Evolutionary conservation across 2,113 vertebrate species (phyloP).

Genomic region (Henicopernis longicauda): DNA sequence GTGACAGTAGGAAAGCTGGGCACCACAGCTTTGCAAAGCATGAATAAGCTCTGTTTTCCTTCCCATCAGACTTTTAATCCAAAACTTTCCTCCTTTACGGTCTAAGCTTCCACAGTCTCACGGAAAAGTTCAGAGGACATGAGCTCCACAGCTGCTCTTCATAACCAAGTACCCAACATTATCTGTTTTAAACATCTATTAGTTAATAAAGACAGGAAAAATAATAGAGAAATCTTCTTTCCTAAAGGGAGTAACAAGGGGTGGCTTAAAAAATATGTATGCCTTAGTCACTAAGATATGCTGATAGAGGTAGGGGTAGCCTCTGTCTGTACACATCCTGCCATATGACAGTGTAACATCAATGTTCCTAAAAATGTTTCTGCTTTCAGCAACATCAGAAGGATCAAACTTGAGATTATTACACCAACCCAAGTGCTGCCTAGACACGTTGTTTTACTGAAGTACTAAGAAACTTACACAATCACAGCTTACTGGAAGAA

Average conservation of each 20-base stretch:
- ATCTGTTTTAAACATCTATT: background rate
- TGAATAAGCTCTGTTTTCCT: background rate
- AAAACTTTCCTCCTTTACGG: background rate
- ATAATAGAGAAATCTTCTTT: background rate
- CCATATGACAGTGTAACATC: background rate
- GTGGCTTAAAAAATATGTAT: background rate
- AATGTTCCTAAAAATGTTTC: background rate
- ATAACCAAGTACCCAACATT: background rate
- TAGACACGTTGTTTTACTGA: background rate
- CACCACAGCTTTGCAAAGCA: background rate
- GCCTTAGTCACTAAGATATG: background rate
- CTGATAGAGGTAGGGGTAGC: background rate
- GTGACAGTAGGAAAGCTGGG: background rate
- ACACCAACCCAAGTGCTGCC: background rate
- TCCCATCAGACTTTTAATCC: background rate
- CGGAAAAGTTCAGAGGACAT: background rate
- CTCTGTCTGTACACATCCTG: background rate
- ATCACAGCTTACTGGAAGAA: background rate
- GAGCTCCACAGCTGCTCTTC: background rate
- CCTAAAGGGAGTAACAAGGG: background rate
- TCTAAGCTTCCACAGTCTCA: background rate
- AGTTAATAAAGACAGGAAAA: background rate
- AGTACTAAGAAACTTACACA: background rate
- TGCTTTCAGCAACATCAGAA: background rate
- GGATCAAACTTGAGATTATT: background rate